Conservation (phyloP, 1,140 invertebrate species). For the Scaptomyza graminum region DNA sequence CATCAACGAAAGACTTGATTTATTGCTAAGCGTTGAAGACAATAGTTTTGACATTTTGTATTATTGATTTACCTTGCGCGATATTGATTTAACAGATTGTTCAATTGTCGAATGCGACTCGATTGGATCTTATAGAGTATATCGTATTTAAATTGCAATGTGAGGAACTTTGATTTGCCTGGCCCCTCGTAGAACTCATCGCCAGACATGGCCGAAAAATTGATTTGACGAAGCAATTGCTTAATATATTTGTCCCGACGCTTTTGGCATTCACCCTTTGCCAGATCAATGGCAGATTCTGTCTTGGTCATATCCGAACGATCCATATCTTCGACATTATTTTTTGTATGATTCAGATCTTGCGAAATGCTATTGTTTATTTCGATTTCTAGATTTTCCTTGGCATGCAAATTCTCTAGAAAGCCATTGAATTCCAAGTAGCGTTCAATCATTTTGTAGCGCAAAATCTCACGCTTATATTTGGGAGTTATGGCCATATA, state of each 20-base stretch:
- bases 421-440: slow-evolving; percentile 23
- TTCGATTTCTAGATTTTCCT: neutral
- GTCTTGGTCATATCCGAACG: neutral
- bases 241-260: slow-evolving; percentile 10
- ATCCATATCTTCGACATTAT: neutral
- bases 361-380: neutral
- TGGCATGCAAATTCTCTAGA: neutral
- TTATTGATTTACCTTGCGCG: slow-evolving; percentile 1
- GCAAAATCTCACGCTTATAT: slow-evolving; percentile 1
- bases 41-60: neutral
- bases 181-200: slow-evolving; percentile 26
- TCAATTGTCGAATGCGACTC: neutral
- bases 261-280: neutral
- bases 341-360: neutral
- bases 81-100: neutral
- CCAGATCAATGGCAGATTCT: neutral
- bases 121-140: slow-evolving; percentile 18
- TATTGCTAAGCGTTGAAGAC: neutral
- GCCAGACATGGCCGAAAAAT: slow-evolving; percentile 2
- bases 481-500: neutral
- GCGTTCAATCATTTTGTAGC: slow-evolving; percentile 6
- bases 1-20: neutral
- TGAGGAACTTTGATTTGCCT: slow-evolving; percentile 15
- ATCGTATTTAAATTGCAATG: slow-evolving; percentile 11
- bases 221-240: neutral